Conservation (phyloP, 64 coral and sea anemone species). For the Catalaphyllia jardinei region DNA sequence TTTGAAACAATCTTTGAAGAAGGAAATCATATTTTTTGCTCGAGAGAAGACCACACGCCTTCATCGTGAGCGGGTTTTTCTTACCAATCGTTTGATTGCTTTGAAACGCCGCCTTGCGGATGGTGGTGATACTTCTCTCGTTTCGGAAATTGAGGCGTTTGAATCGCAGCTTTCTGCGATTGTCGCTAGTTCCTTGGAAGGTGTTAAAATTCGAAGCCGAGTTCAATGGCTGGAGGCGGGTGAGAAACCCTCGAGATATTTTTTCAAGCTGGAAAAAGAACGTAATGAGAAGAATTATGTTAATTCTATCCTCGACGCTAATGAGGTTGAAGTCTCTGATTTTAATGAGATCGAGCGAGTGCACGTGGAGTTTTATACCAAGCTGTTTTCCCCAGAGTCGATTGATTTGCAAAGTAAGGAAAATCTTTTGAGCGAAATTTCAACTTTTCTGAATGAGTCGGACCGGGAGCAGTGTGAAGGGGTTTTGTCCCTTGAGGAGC, state of each 20-base stretch:
- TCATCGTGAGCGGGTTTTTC: too few relatives aligned
- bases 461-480: neutral
- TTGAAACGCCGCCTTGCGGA: neutral
- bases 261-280: neutral
- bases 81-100: neutral
- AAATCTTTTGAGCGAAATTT: too few relatives aligned
- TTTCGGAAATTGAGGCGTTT: too few relatives aligned
- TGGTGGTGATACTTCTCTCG: neutral
- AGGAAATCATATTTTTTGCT: neutral
- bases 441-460: neutral
- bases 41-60: neutral
- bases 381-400: neutral
- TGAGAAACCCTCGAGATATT: neutral
- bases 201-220: neutral
- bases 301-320: too few relatives aligned
- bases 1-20: neutral
- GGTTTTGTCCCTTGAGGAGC: neutral
- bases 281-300: too few relatives aligned
- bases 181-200: too few relatives aligned
- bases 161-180: too few relatives aligned
- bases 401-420: neutral
- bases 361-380: neutral
- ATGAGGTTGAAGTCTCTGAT: too few relatives aligned
- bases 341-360: neutral
- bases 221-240: neutral